A percentile compares a stretch with the other conserved stretches of the same genome.
phyloP scores from a whole-genome alignment of 2,888 invertebrate genomes.

The Dynastes tityus region DNA sequence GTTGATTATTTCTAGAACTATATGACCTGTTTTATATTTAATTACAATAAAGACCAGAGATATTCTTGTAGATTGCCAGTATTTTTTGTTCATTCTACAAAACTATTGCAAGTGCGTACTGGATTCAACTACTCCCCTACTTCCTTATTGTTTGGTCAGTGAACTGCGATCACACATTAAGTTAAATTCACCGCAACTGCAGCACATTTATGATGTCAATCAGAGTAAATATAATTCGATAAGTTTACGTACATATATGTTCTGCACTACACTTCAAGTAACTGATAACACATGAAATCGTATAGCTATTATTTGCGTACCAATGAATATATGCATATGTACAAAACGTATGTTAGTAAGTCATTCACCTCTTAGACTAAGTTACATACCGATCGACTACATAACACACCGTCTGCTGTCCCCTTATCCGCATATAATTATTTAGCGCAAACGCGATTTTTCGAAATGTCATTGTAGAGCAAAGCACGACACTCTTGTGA shows the following conservation, averaged over 20 bases:
- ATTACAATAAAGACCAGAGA: too few species aligned
- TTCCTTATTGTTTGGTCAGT: neutral
- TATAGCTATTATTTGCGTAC: slow-evolving; percentile 18
- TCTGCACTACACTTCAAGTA: neutral
- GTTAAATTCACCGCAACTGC: neutral
- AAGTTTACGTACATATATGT: neutral
- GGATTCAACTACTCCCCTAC: neutral
- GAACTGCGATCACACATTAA: too few species aligned
- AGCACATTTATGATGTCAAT: neutral
- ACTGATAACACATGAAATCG: slow-evolving; percentile 20
- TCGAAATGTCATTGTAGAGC: slow-evolving; percentile 2
- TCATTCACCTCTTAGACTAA: slow-evolving; percentile 30
- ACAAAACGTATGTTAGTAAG: slow-evolving; percentile 13
- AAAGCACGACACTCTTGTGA: neutral
- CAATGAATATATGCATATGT: slow-evolving; percentile 5
- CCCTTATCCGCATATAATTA: slow-evolving; percentile 24
- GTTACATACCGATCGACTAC: neutral
- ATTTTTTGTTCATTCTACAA: too few species aligned
- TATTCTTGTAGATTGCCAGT: too few species aligned
- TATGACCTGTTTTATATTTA: too few species aligned
- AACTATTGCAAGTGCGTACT: too few species aligned
- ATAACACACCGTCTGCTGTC: slow-evolving; percentile 20
- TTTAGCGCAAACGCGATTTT: slow-evolving; percentile 15
- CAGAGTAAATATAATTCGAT: neutral
- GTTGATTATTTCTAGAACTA: too few species aligned